Evolutionary conservation across 2,888 invertebrate genomes (phyloP), one percentile per base, ranked within the genome.

Genomic region (Hirtodrosophila confusa): DNA sequence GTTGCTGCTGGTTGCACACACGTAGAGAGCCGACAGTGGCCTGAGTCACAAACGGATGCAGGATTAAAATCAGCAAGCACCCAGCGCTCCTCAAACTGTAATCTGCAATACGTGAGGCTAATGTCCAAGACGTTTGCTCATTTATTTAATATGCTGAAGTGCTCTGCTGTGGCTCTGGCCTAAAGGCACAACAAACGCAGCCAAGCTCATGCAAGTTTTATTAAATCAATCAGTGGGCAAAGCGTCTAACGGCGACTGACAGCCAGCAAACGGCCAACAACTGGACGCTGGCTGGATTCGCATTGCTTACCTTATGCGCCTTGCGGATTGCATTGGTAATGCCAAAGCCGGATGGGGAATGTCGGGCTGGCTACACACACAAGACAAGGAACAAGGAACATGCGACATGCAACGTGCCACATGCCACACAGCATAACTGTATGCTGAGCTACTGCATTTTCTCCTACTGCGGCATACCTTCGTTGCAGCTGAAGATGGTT

Each of bases 161-260:
- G 80, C 40, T 31, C 43, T 23, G 41, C 7, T 12, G 29, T 29
- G 17, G 17, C 40, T 56, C 29, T 41, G 63, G 66, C 72, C 68
- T 64, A 66, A 55, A 67, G 78, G 67, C 69, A 37, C 41, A 44
- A 31, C 4, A 35, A 51, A 29, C 47, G 24, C 40, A 43, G 12
- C 24, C 39, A 24, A 37, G 47, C 77, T 75, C 76, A 75, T 73
- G 86, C 70, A 76, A 80, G 55, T 84, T 86, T 83, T 83, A 83
- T 85, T 78, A 86, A 88, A 85, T 85, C 88, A 88, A 88, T 85
- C 85, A 88, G 86, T 68, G 73, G 79, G 68, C 71, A 77, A 66
- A 49, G 63, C 64, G 57, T 71, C 71, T 88, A 88, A 86, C 86
- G 88, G 86, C 75, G 65, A 73, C 72, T 75, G 84, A 80, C 85